Evolutionary conservation across 2,797 vertebrate genomes (phyloP).

Genomic region (Kryptopterus vitreolus): DNA sequence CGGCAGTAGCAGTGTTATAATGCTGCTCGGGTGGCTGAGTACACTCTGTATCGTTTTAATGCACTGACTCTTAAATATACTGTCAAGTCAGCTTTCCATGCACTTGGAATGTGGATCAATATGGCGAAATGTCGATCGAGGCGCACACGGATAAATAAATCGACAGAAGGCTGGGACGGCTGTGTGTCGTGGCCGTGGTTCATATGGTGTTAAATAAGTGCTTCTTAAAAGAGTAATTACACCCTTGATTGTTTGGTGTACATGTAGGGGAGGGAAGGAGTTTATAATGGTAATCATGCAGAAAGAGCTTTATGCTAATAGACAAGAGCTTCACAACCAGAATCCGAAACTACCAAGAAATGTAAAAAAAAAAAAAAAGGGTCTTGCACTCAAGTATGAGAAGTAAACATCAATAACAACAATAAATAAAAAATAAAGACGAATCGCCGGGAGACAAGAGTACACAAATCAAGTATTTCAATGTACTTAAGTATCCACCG

Average conservation of each 20-base stretch:
- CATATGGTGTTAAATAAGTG: not conserved
- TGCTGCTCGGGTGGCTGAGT: slow-evolving; percentile 32
- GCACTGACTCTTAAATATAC: slow-evolving; percentile 34
- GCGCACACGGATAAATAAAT: slow-evolving; percentile 30
- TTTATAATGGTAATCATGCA: not conserved
- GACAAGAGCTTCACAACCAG: not conserved
- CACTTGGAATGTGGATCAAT: slow-evolving; percentile 48
- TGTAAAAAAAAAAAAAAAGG: not conserved
- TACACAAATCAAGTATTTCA: too few species aligned
- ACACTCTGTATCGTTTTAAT: slow-evolving; percentile 34
- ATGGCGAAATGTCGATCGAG: slow-evolving; percentile 39
- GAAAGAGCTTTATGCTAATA: not conserved
- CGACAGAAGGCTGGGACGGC: not conserved
- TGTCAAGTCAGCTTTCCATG: slow-evolving; percentile 40
- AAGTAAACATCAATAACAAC: not conserved
- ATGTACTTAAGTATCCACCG: too few species aligned
- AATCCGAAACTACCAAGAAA: not conserved
- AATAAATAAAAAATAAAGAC: too few species aligned
- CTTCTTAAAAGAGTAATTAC: slow-evolving; percentile 28
- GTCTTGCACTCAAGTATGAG: not conserved
- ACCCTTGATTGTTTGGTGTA: not conserved
- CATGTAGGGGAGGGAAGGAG: not conserved
- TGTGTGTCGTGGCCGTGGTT: not conserved
- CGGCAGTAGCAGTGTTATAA: slow-evolving; percentile 33
- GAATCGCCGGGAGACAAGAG: too few species aligned